Evolutionary conservation across 2,113 vertebrate genomes (phyloP).

Genomic region (Gallinago jamesoni): DNA sequence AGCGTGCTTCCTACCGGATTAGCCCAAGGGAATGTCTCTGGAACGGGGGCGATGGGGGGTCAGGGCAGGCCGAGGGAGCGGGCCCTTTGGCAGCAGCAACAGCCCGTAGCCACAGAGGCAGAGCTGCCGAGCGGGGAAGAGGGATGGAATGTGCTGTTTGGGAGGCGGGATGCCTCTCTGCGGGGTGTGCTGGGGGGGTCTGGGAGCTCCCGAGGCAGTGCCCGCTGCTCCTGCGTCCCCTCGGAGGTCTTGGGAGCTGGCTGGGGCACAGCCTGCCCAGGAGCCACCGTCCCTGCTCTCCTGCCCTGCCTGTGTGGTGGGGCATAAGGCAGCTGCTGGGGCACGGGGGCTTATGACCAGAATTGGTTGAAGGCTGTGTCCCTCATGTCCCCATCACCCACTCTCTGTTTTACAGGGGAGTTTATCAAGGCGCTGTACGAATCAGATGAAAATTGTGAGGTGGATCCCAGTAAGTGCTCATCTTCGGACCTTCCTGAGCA

Average conservation of each 20-base stretch:
- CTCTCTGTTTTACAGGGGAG: conserved; percentile 81
- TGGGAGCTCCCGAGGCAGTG: background rate
- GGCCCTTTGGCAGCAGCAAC: background rate
- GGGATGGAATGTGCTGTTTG: rapidly evolving
- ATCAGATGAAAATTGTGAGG: conserved; percentile 99
- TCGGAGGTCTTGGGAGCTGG: background rate
- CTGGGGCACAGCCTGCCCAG: background rate
- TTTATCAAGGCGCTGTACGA: conserved; percentile 98
- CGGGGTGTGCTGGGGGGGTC: background rate
- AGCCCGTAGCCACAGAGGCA: background rate
- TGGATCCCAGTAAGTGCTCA: conserved; percentile 93
- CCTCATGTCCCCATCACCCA: background rate
- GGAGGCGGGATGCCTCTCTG: background rate
- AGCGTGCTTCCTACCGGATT: background rate
- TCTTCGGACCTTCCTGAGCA: conserved; percentile 90
- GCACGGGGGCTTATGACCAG: background rate
- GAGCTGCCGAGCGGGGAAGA: background rate
- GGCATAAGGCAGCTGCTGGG: rapidly evolving
- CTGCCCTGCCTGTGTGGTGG: rapidly evolving
- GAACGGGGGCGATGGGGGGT: background rate
- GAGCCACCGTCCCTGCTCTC: background rate
- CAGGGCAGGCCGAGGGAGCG: background rate
- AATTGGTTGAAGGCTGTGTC: background rate
- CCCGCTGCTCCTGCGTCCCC: rapidly evolving
- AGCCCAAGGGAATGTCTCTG: background rate